phyloP scores from a whole-genome alignment of 2,797 vertebrate genomes.

The Echeneis naucrates region DNA sequence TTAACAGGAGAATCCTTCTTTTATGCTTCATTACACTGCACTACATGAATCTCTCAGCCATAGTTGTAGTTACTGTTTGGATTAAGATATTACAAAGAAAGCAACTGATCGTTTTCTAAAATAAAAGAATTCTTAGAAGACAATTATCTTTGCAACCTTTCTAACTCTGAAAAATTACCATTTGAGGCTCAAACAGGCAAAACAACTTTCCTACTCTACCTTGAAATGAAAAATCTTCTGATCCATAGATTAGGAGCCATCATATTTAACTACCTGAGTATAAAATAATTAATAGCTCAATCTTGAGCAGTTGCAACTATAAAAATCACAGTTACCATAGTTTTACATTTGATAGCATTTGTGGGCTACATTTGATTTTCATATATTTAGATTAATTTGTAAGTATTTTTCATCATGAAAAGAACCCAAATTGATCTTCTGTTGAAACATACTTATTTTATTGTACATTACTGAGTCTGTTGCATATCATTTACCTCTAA shows the following conservation, averaged over 20 bases:
- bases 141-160: no score
- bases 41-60: no score
- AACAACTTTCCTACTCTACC: no score
- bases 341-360: neutral
- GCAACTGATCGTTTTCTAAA: neutral
- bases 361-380: neutral
- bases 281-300: neutral
- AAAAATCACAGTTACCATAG: neutral
- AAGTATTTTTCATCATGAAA: neutral
- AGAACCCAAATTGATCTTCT: no score
- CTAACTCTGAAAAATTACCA: no score
- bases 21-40: no score
- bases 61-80: neutral
- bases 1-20: no score
- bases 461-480: neutral
- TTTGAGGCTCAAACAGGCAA: no score
- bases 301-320: neutral
- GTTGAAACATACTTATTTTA: no score
- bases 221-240: no score
- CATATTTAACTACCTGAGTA: no score
- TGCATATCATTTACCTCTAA: neutral
- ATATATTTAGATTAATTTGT: neutral
- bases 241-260: no score
- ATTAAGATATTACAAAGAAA: neutral
- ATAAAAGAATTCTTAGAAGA: neutral